Percentiles rank a stretch among this genome's conserved stretches.
phyloP scores from a whole-genome alignment of 2,113 vertebrate species.

The Cygnus atratus region DNA sequence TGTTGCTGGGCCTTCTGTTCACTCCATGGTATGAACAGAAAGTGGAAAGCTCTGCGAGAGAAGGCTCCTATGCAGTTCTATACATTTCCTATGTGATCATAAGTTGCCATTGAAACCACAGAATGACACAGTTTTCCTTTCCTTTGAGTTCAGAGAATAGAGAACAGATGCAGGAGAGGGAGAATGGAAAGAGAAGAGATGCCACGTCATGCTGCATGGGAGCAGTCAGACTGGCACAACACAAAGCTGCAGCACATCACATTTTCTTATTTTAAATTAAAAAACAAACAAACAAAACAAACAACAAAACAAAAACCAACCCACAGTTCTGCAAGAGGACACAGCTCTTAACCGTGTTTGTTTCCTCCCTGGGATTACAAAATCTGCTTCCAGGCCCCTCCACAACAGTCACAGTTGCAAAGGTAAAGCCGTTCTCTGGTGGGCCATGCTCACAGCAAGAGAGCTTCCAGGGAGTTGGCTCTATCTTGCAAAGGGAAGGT shows the following conservation, averaged over 20 bases:
- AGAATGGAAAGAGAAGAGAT: not conserved
- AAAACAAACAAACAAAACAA: not conserved
- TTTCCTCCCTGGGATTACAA: constrained; percentile 2
- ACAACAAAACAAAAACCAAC: not conserved
- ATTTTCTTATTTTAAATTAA: not conserved
- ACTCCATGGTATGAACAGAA: not conserved
- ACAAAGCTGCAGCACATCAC: not conserved
- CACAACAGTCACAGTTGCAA: not conserved
- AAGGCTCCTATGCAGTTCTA: not conserved
- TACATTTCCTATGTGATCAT: not conserved
- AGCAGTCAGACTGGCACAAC: not conserved
- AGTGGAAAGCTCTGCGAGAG: not conserved
- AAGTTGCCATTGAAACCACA: not conserved
- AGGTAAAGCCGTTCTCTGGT: not conserved
- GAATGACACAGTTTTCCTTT: not conserved
- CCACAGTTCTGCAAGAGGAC: not conserved
- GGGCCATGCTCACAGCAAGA: not conserved
- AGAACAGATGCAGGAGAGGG: not conserved
- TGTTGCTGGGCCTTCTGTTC: not conserved
- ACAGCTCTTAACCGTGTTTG: not conserved
- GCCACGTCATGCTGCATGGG: not conserved
- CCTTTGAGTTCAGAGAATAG: not conserved
- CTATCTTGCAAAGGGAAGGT: not conserved
- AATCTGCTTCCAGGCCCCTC: not conserved
- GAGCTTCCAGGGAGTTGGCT: not conserved